Evolutionary conservation across 2,888 invertebrate genomes (phyloP), one percentile per base, ranked within the genome.

Genomic region (Plebejus argus): DNA sequence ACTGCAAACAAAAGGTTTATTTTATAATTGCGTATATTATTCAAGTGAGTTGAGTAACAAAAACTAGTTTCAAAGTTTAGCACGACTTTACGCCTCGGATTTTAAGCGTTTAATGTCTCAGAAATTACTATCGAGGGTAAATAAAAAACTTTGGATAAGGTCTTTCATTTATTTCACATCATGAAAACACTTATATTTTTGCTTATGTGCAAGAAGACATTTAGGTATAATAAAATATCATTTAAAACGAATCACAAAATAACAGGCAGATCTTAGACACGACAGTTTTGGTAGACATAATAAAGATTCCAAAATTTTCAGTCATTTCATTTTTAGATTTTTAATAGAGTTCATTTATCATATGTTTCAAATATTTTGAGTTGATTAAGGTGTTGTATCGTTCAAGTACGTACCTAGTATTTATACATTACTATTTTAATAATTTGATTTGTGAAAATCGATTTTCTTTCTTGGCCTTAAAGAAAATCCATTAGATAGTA

Each of bases 241-340:
- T 85, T 85, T 78, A 86, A 88, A 88, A 87, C 76, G 83, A 90
- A 89, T 89, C 85, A 86, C 86, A 90, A 90, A 90, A 89, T 89
- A 91, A 91, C 88, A 89, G 85, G 85, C 88, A 88, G 88, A 85
- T 86, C 83, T 87, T 83, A 89, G 88, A 87, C 86, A 82, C 89
- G 86, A 88, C 81, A 84, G 85, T 90, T 85, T 85, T 85, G 83
- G 86, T 89, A 89, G 86, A 77, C 71, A 85, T 84, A 86, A 90
- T 90, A 92, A 87, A 91, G 88, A 86, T 89, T 91, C 82, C 88
- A 88, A 93, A 93, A 93, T 87, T 83, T 84, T 93, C 93, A 93
- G 92, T 93, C 93, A 82, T 86, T 89, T 89, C 88, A 58, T 53
- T 35, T 71, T 23, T 53, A 80, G n/a, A 23, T 74, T 71, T 56